These are phyloP conservation scores for Prinia subflava DNA, from an alignment of 2,113 vertebrate genomes.

Conservation along the genomic window DNA sequence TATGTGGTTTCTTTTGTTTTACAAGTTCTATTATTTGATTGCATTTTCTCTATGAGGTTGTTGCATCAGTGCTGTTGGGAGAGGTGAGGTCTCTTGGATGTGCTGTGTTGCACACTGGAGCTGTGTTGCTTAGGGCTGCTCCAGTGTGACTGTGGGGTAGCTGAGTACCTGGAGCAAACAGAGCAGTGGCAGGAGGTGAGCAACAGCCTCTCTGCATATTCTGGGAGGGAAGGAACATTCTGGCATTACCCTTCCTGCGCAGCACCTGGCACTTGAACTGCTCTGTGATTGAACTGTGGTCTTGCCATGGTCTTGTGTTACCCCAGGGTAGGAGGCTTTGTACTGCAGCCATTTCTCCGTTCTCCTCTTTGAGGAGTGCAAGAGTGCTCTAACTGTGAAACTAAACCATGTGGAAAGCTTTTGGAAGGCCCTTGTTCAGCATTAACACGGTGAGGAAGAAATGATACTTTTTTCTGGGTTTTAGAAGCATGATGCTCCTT, in stretches of 20 bases:
- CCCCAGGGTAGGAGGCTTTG: background rate
- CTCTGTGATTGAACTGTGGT: background rate
- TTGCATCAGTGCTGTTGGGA: background rate
- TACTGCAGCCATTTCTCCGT: background rate
- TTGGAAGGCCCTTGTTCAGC: background rate
- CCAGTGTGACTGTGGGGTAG: background rate
- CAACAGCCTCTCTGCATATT: background rate
- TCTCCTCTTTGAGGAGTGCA: background rate
- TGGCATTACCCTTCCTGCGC: background rate
- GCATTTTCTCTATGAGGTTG: background rate
- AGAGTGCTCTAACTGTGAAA: background rate
- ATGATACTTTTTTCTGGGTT: background rate
- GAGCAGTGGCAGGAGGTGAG: background rate
- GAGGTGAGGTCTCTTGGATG: background rate
- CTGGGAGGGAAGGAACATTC: background rate
- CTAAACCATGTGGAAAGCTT: background rate
- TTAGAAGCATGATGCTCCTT: background rate
- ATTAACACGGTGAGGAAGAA: background rate
- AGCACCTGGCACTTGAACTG: background rate
- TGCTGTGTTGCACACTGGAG: background rate
- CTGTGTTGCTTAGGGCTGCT: background rate
- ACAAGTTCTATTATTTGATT: background rate
- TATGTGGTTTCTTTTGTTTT: slow-evolving; percentile 27
- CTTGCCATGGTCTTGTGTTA: background rate
- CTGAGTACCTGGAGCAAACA: background rate